phyloP scores from a whole-genome alignment of 2,888 invertebrate genomes.

The Leptopilina drosophilae region DNA sequence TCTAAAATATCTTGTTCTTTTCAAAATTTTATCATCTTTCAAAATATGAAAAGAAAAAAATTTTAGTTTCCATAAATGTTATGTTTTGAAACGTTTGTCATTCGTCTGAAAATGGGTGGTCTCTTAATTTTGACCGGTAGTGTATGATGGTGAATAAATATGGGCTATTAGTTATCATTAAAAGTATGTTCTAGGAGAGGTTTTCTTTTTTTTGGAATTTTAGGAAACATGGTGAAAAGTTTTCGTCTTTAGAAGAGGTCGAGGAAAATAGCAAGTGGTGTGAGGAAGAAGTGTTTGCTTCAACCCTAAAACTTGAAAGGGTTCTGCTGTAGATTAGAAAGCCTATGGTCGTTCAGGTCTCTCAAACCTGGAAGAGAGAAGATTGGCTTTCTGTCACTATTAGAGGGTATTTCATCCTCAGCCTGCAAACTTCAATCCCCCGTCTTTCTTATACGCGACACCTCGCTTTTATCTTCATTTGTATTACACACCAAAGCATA shows the following conservation, averaged over 20 bases:
- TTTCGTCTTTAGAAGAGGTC: slow-evolving; percentile 58
- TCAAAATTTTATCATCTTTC: too few species aligned
- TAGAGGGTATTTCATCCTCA: slow-evolving; percentile 51
- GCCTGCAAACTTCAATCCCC: slow-evolving; percentile 26
- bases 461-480: slow-evolving; percentile 27
- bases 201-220: slow-evolving; percentile 60
- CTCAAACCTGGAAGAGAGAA: slow-evolving; percentile 59
- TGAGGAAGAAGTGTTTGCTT: slow-evolving; percentile 67
- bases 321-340: slow-evolving; percentile 70
- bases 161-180: too few species aligned
- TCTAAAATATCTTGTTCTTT: too few species aligned
- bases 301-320: slow-evolving; percentile 70
- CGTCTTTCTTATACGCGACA: slow-evolving; percentile 38
- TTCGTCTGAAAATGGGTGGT: too few species aligned
- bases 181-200: slow-evolving; percentile 45
- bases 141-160: too few species aligned
- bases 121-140: too few species aligned
- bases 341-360: slow-evolving; percentile 61
- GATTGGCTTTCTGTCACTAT: slow-evolving; percentile 64
- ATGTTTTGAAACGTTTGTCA: too few species aligned
- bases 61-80: too few species aligned
- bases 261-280: slow-evolving; percentile 51
- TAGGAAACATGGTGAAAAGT: slow-evolving; percentile 62
- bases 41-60: too few species aligned
- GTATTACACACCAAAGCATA: not conserved